A percentile compares a stretch with the other conserved stretches of the same genome.
Conservation (phyloP, 2,113 vertebrate genomes). For the Chiloscyllium plagiosum region DNA sequence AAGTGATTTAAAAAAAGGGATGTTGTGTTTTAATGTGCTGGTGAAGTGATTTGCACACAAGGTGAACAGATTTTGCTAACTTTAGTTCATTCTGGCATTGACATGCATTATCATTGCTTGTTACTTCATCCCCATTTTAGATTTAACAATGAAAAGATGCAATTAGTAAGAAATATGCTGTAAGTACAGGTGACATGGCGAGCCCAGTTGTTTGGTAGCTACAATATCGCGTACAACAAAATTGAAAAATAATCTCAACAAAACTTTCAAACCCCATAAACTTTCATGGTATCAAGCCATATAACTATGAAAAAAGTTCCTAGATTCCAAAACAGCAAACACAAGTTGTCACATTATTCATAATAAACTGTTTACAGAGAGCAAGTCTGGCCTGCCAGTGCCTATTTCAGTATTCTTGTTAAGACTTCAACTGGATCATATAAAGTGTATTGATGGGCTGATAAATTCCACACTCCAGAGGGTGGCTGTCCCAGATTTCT, state of each 20-base stretch:
- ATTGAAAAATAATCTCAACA: background rate
- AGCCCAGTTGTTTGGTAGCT: background rate
- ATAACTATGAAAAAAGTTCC: background rate
- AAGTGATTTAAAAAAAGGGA: background rate
- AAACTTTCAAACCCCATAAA: background rate
- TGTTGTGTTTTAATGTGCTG: background rate
- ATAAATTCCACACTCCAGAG: conserved; percentile 27
- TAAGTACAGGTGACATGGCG: background rate
- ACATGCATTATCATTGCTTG: background rate
- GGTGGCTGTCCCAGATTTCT: conserved; percentile 7
- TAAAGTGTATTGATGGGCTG: conserved; percentile 18
- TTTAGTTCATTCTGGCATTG: background rate
- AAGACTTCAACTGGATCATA: conserved; percentile 17
- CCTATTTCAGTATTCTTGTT: background rate
- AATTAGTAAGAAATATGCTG: background rate
- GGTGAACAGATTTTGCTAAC: background rate
- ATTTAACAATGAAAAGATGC: background rate
- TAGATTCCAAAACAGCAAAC: background rate
- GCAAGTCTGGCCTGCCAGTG: background rate
- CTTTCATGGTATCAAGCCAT: background rate
- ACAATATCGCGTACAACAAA: background rate
- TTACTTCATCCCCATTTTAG: background rate
- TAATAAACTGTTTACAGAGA: background rate
- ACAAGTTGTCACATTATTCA: background rate
- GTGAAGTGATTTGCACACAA: background rate